These are phyloP conservation scores for Pangasius djambal DNA, from an alignment of 2,797 vertebrate species.

Conservation along the genomic window DNA sequence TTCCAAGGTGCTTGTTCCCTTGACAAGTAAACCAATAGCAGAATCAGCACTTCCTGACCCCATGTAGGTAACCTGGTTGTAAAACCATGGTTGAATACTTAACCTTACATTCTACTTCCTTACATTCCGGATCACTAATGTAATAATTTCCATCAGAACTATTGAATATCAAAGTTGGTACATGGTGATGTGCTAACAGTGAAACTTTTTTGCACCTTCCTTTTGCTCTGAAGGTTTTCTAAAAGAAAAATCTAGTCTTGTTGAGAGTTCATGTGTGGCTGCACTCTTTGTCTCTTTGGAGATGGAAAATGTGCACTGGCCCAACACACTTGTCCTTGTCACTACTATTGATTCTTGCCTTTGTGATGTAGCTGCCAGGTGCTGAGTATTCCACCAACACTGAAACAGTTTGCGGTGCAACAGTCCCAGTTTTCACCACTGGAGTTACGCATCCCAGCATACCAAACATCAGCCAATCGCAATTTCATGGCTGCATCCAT, in stretches of 20 bases:
- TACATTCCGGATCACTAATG: background rate
- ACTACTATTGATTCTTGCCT: background rate
- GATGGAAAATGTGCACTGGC: background rate
- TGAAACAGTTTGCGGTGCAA: background rate
- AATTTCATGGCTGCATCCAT: background rate
- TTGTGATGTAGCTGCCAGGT: background rate
- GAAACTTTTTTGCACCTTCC: background rate
- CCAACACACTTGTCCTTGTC: background rate
- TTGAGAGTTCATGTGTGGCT: background rate
- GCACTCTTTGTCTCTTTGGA: background rate
- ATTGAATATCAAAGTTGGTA: background rate
- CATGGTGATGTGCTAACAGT: background rate
- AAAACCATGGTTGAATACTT: background rate
- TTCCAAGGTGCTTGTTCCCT: background rate
- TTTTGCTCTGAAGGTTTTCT: background rate
- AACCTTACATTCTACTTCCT: background rate
- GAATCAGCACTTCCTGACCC: background rate
- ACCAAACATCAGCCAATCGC: background rate
- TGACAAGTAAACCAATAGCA: background rate
- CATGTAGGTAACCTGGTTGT: background rate
- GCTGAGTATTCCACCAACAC: background rate
- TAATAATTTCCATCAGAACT: background rate
- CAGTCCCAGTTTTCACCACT: background rate
- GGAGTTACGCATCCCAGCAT: background rate
- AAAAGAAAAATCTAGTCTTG: background rate